A percentile compares a stretch with the other conserved stretches of the same genome.
Conservation (phyloP, 2,888 invertebrate species). For the Heliconius ethilla region DNA sequence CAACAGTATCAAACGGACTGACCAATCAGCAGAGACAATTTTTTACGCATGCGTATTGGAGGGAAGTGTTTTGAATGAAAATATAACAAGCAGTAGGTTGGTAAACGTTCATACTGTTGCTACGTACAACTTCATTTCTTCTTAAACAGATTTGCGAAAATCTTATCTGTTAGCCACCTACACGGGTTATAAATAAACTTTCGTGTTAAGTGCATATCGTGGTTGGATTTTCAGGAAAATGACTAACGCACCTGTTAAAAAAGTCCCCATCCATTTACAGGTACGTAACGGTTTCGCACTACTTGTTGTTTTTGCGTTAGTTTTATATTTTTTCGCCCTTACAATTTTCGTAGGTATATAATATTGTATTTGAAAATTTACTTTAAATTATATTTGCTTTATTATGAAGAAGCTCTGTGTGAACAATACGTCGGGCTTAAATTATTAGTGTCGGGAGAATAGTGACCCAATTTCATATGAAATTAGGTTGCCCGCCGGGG, state of each 20-base stretch:
- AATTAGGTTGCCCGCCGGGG: slow-evolving; percentile 48
- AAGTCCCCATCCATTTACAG: slow-evolving; percentile 97
- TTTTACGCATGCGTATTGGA: slow-evolving; percentile 74
- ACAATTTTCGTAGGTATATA: slow-evolving; percentile 9
- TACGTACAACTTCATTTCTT: slow-evolving; percentile 44
- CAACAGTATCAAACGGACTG: slow-evolving; percentile 22
- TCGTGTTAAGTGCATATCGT: slow-evolving; percentile 67
- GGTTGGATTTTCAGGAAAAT: slow-evolving; percentile 75
- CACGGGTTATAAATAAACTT: slow-evolving; percentile 70
- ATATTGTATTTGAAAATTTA: background rate
- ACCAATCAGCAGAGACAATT: slow-evolving; percentile 42
- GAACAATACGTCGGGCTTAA: slow-evolving; percentile 26
- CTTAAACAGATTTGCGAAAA: slow-evolving; percentile 51
- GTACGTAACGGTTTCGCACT: slow-evolving; percentile 76
- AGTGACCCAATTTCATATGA: slow-evolving; percentile 59
- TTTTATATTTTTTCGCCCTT: slow-evolving; percentile 42
- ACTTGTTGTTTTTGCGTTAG: slow-evolving; percentile 65
- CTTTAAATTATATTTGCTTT: background rate
- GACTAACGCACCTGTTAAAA: slow-evolving; percentile 91
- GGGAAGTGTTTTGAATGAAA: slow-evolving; percentile 65
- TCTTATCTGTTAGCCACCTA: slow-evolving; percentile 63
- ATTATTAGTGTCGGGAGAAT: slow-evolving; percentile 47
- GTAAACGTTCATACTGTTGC: slow-evolving; percentile 61
- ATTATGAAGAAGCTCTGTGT: background rate
- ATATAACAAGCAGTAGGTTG: slow-evolving; percentile 59